These are phyloP conservation scores for Heptranchias perlo DNA, from an alignment of 2,113 vertebrate species.

Conservation along the genomic window DNA sequence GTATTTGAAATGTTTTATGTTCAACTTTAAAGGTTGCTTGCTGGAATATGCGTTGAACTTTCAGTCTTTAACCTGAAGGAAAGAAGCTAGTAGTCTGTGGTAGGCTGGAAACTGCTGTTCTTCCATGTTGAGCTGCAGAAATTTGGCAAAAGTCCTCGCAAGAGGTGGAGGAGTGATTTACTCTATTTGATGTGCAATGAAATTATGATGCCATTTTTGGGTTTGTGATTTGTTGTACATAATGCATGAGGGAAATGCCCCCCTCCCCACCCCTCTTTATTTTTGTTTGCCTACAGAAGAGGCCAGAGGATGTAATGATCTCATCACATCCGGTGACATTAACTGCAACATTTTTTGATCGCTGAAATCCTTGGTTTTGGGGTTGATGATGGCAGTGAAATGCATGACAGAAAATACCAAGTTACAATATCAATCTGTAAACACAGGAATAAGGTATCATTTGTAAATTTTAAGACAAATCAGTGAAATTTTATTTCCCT, in stretches of 20 bases:
- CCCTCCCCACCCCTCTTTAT: neutral
- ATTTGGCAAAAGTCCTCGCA: neutral
- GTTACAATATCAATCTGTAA: neutral
- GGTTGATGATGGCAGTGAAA: neutral
- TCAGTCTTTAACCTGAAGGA: neutral
- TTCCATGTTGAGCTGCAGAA: neutral
- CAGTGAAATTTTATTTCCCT: neutral
- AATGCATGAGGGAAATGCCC: neutral
- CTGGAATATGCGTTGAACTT: neutral
- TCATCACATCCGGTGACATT: neutral
- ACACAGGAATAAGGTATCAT: neutral
- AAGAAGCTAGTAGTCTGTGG: neutral
- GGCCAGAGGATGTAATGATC: neutral
- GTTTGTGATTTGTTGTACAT: neutral
- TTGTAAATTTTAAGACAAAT: neutral
- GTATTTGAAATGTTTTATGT: too few relatives aligned
- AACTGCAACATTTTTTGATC: neutral
- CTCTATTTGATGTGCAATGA: neutral
- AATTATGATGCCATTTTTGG: neutral
- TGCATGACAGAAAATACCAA: neutral
- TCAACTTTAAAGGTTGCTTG: neutral
- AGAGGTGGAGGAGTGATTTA: neutral
- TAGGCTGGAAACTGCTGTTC: neutral
- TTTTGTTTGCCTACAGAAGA: neutral
- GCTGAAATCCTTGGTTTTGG: neutral